Base-by-base conservation (phyloP, 2,797 vertebrate species). In the Danio jaintianensis region DNA sequence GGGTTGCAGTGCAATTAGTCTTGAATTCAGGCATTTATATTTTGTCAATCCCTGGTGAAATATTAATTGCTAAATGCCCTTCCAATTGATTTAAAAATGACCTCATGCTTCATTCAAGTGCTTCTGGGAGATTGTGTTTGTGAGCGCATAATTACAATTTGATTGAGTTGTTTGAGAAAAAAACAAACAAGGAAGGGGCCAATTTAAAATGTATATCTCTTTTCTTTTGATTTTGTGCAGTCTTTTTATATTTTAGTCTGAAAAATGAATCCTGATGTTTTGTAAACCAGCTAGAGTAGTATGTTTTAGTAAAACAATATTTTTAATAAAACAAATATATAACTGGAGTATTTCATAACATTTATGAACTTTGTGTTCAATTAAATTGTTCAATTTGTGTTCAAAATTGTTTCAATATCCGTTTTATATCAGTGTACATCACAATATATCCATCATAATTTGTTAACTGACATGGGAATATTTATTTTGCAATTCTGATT, bases 21-120 rank as follows among this genome's bases (percentile, higher is more conserved):
- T 75, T 40, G 7, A 52, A 64, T 64, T 42, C 20, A 52, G 6
- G 6, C 0, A 53, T 12, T 20, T 1, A 4, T 40, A 36, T 29
- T 6, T 8, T 18, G 10, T 22, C 12, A 63, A 43, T 64, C 47
- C 73, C 5, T 22, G 18, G 6, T 55, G 12, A 6, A 76, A 64
- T 64, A 7, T 43, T 22, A 29, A 63, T 42, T 29, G n/a, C 36
- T 53, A 43, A 75, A 53, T 42, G 61, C 38, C 12, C n/a, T 52
- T 52, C n/a, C 36, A 42, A 7, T 22, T 20, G 61, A 75, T 75
- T 75, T 63, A 15, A 13, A 62, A 62, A 75, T 50, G 45, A 18
- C 45, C 4, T 50, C 48, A 22, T 38, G 48, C 29, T 53, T 9
- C 4, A 5, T 53, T 61, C 10, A 63, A 20, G 22, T 38, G 4